These are phyloP conservation scores for Parasteatoda tepidariorum DNA, from an alignment of 1,140 invertebrate species.

Conservation along the genomic window DNA sequence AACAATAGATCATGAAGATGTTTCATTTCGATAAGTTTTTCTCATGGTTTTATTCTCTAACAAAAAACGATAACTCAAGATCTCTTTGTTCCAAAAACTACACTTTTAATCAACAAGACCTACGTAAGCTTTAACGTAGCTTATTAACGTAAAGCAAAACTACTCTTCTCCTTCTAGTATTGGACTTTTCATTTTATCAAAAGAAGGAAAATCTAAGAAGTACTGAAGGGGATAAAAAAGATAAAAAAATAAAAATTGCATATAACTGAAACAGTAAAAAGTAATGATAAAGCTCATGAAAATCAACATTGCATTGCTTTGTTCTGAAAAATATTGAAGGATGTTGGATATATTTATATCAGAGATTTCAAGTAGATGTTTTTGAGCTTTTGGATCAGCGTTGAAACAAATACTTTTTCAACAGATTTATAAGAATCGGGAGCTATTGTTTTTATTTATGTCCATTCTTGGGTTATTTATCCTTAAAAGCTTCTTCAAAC, in stretches of 20 bases:
- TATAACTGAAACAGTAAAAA: conserved; percentile 8
- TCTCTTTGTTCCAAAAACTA: conserved; percentile 57
- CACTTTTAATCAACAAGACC: conserved; percentile 58
- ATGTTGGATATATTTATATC: conserved; percentile 36
- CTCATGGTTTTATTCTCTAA: conserved; percentile 22
- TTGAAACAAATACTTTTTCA: not conserved
- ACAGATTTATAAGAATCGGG: too few species aligned
- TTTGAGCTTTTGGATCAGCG: conserved; percentile 1
- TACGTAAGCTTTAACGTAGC: conserved; percentile 56
- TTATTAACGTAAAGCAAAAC: conserved; percentile 58
- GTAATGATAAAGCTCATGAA: not conserved
- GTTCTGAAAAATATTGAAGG: conserved; percentile 27
- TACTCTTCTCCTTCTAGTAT: conserved; percentile 39
- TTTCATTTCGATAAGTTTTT: conserved; percentile 49
- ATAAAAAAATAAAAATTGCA: conserved; percentile 26
- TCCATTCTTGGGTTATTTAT: not conserved
- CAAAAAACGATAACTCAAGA: conserved; percentile 56
- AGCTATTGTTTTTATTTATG: not conserved
- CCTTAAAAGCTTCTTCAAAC: not conserved
- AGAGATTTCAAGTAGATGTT: conserved; percentile 34
- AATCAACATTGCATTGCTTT: conserved; percentile 23
- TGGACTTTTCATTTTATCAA: conserved; percentile 50
- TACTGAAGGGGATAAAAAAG: conserved; percentile 40
- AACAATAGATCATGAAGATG: conserved; percentile 27
- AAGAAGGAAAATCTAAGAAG: conserved; percentile 16